Conservation (phyloP, 2,888 invertebrate species). For the Psococerastis gibbosa region DNA sequence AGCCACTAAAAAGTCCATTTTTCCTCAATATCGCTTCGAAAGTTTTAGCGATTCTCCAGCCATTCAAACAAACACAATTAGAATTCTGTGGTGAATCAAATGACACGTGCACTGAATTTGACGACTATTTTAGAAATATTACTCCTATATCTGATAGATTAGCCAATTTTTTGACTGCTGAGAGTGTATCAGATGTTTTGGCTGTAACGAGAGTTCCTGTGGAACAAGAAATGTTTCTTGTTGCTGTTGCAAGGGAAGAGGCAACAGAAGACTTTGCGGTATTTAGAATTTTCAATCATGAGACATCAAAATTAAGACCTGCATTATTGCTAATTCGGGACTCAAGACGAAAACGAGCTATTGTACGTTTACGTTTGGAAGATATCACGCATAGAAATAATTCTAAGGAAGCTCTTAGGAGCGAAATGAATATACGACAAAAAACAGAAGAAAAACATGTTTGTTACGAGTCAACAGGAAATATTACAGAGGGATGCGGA, state of each 20-base stretch:
- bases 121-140: not conserved
- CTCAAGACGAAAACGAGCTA: not conserved
- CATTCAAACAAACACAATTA: not conserved
- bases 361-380: not conserved
- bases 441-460: not conserved
- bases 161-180: not conserved
- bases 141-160: not conserved
- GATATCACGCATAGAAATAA: not conserved
- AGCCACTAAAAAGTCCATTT: slow-evolving; percentile 8
- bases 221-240: slow-evolving; percentile 2
- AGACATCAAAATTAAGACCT: not conserved
- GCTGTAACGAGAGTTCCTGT: not conserved
- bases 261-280: slow-evolving; percentile 1
- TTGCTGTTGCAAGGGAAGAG: not conserved
- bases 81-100: slow-evolving; percentile 2
- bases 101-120: not conserved
- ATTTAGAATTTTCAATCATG: slow-evolving; percentile 1
- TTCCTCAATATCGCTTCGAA: slow-evolving; percentile 10
- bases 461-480: not conserved
- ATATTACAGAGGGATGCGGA: slow-evolving; percentile 19
- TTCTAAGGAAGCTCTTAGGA: not conserved
- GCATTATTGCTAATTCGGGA: not conserved
- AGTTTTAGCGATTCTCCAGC: not conserved
- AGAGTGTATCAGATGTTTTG: not conserved
- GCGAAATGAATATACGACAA: not conserved